Base-by-base conservation (phyloP, 2,888 invertebrate genomes). In the Drosophila paranaensis region DNA sequence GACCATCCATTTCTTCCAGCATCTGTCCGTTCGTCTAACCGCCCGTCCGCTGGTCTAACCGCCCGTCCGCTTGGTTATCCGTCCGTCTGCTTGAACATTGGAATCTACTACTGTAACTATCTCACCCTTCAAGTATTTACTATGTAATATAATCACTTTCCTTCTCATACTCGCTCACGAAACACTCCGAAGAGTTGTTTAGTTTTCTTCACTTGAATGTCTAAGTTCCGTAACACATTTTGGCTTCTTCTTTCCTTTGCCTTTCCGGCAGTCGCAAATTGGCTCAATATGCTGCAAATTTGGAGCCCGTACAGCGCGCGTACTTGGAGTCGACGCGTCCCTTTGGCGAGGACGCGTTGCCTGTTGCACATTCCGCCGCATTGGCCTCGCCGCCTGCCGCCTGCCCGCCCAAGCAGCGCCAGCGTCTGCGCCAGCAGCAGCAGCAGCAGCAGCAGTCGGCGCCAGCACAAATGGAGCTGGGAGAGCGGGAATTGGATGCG, bases 381-480 rank as follows among this genome's bases (percentile, higher is more conserved):
- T 45, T 88, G 64, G 66, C 72, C 8, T 88, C 90, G 13, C 74
- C 90, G 51, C 82, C 89, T 46, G 73, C 83, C 58, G 74, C 89
- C 80, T 79, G 82, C 72, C 86, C 89, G 40, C 88, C 90, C 65
- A 87, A 87, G 65, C 90, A 82, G 64, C 90, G 90, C 8, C 82
- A 86, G 71, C 85, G 86, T 11, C 67, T 77, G 54, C 89, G 86
- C 16, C 86, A 75, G 6, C 83, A 67, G 5, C 77, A 72, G 1
- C 82, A 69, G 3, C 79, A 60, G 2, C 79, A 70, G 8, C 77
- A 61, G 2, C 82, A 74, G 42, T 43, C 33, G 43, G 30, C 37
- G 27, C 13, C 54, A 30, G 25, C 65, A n/a, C 60, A 55, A 50
- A 53, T 37, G 14, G 76, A 74, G 40, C 9, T 54, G 16, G 53